A percentile compares a stretch with the other conserved stretches of the same genome.
phyloP scores from a whole-genome alignment of 2,888 invertebrate genomes.

The Limnephilus auricula region DNA sequence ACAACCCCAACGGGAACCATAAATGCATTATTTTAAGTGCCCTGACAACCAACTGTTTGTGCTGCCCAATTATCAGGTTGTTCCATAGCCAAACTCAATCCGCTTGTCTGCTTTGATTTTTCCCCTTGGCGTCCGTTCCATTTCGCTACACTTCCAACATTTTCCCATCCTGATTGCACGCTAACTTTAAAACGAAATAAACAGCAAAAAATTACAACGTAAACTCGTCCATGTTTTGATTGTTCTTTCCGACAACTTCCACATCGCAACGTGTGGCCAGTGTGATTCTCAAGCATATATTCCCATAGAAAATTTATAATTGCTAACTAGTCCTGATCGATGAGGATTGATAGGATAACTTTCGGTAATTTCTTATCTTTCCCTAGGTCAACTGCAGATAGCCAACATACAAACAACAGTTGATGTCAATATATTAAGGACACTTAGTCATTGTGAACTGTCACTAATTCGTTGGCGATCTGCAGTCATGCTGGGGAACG shows the following conservation, averaged over 20 bases:
- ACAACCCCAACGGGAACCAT: neutral
- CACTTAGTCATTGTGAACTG: no score
- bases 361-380: no score
- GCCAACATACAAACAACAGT: no score
- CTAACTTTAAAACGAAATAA: neutral
- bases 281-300: no score
- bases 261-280: no score
- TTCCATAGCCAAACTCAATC: neutral
- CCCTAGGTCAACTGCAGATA: no score
- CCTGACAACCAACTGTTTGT: conserved; percentile 17
- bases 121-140: neutral
- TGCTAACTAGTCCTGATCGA: no score
- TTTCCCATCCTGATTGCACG: neutral
- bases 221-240: neutral
- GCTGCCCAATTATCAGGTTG: neutral
- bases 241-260: neutral
- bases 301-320: no score
- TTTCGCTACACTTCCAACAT: neutral
- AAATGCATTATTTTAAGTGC: conserved; percentile 31
- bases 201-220: neutral
- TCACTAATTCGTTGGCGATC: no score
- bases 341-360: no score
- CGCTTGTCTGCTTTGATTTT: neutral
- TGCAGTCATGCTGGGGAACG: no score
- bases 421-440: no score